Percentiles rank a stretch among this genome's conserved stretches.
Conservation (phyloP, 2,888 invertebrate species). For the Toxonevra muliebris region DNA sequence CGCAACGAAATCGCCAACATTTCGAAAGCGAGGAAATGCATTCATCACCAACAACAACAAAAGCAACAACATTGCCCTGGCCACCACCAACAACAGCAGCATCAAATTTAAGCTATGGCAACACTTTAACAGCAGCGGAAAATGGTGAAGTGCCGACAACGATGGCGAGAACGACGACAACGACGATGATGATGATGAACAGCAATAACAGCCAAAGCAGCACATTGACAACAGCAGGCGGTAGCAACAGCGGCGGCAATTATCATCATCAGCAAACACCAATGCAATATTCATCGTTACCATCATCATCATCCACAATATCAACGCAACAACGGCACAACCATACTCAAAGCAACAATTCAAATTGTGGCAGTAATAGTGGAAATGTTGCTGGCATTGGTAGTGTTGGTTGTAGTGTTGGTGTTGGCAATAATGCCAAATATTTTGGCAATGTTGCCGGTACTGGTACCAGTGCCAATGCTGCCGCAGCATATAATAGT, state of each 20-base stretch:
- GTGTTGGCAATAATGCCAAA: conserved; percentile 22
- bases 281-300: conserved; percentile 39
- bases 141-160: not conserved
- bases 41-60: conserved; percentile 25
- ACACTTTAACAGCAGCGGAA: conserved; percentile 10
- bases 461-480: not conserved
- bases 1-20: conserved; percentile 5
- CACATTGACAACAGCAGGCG: not conserved
- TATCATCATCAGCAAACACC: conserved; percentile 32
- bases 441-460: conserved; percentile 24
- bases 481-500: not conserved
- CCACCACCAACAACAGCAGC: conserved; percentile 16
- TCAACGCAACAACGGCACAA: conserved; percentile 48
- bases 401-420: conserved; percentile 1
- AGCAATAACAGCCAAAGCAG: conserved; percentile 37
- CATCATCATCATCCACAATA: conserved; percentile 39
- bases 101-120: conserved; percentile 5
- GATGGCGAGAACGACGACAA: not conserved
- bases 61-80: not conserved
- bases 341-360: too few species aligned
- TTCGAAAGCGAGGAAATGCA: conserved; percentile 31
- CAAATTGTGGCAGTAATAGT: conserved; percentile 33
- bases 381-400: conserved; percentile 20
- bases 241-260: conserved; percentile 20
- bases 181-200: conserved; percentile 32